These are phyloP conservation scores for Meteorus sp. DNA, from an alignment of 1,140 invertebrate genomes.

Conservation along the genomic window DNA sequence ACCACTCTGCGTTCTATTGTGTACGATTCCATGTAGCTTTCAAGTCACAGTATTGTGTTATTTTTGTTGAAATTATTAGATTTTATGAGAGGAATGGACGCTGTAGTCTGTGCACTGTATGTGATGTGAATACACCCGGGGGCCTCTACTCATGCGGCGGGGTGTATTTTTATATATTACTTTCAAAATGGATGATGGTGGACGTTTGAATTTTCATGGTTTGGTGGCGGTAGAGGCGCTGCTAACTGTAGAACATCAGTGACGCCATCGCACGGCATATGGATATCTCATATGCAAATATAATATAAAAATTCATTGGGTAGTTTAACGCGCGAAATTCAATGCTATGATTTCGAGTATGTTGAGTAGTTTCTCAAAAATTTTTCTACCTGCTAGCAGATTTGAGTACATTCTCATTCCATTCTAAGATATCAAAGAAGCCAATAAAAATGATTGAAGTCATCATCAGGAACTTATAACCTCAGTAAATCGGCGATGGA, in stretches of 20 bases:
- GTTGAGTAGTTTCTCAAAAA: no score
- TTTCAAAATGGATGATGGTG: constrained; percentile 49
- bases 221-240: constrained; percentile 33
- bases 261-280: constrained; percentile 19
- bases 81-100: background rate
- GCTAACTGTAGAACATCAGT: background rate
- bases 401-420: no score
- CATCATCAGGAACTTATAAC: no score
- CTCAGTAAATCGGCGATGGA: no score
- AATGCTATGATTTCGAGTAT: no score
- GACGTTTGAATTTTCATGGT: constrained; percentile 38
- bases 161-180: constrained; percentile 53
- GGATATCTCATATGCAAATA: background rate
- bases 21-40: no score
- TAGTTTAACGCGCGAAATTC: background rate
- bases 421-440: no score
- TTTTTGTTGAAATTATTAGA: no score
- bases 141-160: constrained; percentile 30
- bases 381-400: no score
- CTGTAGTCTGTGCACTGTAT: background rate
- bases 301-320: background rate
- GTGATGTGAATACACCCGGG: constrained; percentile 34
- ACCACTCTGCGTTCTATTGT: no score
- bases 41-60: no score
- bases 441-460: no score